Base-by-base conservation (phyloP, 1,140 invertebrate genomes). In the Muscidifurax raptorellus region DNA sequence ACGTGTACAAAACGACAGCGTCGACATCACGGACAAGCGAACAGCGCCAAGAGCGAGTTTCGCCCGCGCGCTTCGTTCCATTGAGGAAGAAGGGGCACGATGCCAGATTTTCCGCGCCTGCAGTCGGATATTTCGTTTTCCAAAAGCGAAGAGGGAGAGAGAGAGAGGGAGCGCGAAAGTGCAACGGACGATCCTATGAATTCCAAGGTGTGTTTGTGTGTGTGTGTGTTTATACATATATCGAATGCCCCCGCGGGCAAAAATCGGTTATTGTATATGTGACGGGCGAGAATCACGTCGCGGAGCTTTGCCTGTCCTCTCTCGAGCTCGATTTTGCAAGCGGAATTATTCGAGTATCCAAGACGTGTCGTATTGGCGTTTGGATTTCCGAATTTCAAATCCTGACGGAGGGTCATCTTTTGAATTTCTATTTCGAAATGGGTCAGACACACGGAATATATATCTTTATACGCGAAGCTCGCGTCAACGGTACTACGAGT, bases 191-290 rank as follows among this genome's bases (percentile, higher is more conserved):
- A 85, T 84, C 82, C 81, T 84, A 82, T 84, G 86, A 85, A 85
- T 86, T 86, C 85, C 85, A 87, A 79, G 80, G 81, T 86, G 5
- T 10, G 44, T 47, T n/a, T n/a, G n/a, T n/a, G n/a, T n/a, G n/a
- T n/a, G n/a, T n/a, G n/a, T n/a, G n/a, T n/a, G n/a, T n/a, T n/a
- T n/a, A 15, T 18, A 47, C 44, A 15, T 18, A 47, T 18, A 18
- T 0, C 15, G 13, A 47, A 47, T 47, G 6, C 3, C 67, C 40
- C 72, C 71, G n/a, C 47, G 22, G 27, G 52, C 52, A n/a, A 82
- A 76, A 82, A 82, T 82, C 71, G 80, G 80, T 75, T 82, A 82
- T 82, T 66, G 71, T 72, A 59, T 32, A 25, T 40, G 36, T 13
- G n/a, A n/a, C 32, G 36, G 40, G 40, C 71, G 30, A 22, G 47